Base-by-base conservation (phyloP, 2,113 vertebrate species). In the Dascyllus trimaculatus region DNA sequence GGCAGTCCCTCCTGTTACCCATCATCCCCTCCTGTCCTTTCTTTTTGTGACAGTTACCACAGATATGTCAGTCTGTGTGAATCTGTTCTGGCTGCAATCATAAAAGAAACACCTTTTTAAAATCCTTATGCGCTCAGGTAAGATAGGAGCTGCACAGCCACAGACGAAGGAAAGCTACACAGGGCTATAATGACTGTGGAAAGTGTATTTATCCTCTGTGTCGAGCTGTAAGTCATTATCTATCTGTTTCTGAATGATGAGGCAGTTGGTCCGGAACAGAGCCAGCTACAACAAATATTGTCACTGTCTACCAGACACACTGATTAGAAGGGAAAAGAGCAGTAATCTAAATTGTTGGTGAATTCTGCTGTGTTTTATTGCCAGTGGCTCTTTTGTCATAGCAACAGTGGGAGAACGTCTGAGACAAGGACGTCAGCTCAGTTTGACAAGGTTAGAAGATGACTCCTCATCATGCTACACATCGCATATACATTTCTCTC, bases 21-120 rank as follows among this genome's bases (percentile, higher is more conserved):
- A 40, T 86, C 81, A 67, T 58, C 72, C 35, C 53, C 73, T 62
- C 29, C 53, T 67, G n/a, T 59, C 53, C 8, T 15, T 32, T 45
- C 43, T n/a, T 38, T 61, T 49, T 46, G 43, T 66, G 65, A 63
- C 61, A 75, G 62, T n/a, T 25, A 32, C 49, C 61, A 66, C 35
- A 65, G 49, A 80, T 49, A 67, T 26, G 52, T 63, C 73, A 38
- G 59, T 32, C 24, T 58, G 46, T 35, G 40, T 78, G 49, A 72
- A 63, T 74, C 54, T 63, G 4, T 56, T 68, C 32, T 32, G 3
- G 40, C 35, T 38, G 7, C 26, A n/a, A 7, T 40, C 19, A 15
- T 22, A 61, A 1, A 61, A 48, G 22, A 70, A 63, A n/a, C 0
- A 6, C 7, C 17, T 71, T 38, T 25, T 59, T 64, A 8, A 46